These are phyloP conservation scores for Tigriopus japonicus DNA, from an alignment of 1,140 invertebrate genomes.

Conservation along the genomic window DNA sequence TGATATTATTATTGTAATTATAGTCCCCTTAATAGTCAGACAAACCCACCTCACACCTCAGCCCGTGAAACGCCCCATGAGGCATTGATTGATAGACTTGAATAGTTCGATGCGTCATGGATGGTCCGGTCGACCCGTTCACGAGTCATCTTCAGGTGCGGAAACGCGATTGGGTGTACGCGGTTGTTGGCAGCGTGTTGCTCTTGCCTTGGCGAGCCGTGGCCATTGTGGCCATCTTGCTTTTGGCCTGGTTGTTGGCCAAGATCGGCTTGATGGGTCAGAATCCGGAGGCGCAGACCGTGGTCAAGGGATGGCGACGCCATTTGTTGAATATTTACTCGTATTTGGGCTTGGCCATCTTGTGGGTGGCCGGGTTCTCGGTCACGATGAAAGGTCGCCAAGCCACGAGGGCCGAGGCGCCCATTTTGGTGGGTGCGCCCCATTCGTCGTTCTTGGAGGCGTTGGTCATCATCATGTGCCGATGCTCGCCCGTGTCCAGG, in stretches of 20 bases:
- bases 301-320: neutral
- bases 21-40: too few relatives aligned
- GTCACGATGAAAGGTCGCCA: conserved; percentile 51
- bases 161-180: neutral
- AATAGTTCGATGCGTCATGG: too few relatives aligned
- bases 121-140: neutral
- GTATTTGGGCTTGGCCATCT: neutral
- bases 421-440: conserved; percentile 56
- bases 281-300: neutral
- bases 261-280: neutral
- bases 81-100: too few relatives aligned
- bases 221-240: neutral
- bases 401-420: conserved; percentile 47
- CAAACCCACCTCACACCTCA: too few relatives aligned
- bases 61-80: too few relatives aligned
- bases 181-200: neutral
- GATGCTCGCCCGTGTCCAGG: neutral
- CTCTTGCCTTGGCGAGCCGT: neutral
- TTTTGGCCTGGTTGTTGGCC: neutral
- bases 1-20: too few relatives aligned
- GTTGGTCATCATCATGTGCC: conserved; percentile 44
- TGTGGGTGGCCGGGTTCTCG: conserved; percentile 25
- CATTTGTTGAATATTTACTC: neutral
- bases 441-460: conserved; percentile 68
- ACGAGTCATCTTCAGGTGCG: neutral